Conservation (phyloP, 2,113 vertebrate species). For the Nanorana parkeri region DNA sequence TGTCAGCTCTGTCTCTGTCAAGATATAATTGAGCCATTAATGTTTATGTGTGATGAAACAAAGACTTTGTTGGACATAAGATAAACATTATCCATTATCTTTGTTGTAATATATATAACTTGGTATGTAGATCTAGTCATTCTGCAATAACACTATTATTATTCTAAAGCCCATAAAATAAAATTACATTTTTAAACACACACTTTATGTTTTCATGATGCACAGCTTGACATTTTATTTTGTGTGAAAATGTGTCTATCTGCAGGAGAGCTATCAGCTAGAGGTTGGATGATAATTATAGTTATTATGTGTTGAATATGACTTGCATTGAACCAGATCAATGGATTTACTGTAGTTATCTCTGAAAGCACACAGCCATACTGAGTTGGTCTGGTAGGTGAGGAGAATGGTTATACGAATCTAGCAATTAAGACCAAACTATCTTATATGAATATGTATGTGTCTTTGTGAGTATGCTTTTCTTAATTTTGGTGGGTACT, state of each 20-base stretch:
- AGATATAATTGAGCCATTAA: too few relatives aligned
- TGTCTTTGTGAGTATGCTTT: not conserved
- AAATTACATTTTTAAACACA: not conserved
- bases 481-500: not conserved
- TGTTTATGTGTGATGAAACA: too few relatives aligned
- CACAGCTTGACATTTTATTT: not conserved
- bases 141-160: too few relatives aligned
- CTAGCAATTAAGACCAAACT: conserved; percentile 10
- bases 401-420: conserved; percentile 10
- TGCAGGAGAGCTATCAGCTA: conserved; percentile 21
- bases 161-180: not conserved
- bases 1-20: too few relatives aligned
- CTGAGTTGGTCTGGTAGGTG: not conserved
- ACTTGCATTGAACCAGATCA: conserved; percentile 44
- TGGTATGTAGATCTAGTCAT: too few relatives aligned
- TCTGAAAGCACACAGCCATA: conserved; percentile 29
- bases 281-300: conserved; percentile 37
- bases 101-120: too few relatives aligned
- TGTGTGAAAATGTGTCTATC: conserved; percentile 32
- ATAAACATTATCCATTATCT: too few relatives aligned
- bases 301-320: conserved; percentile 43
- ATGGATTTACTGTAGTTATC: conserved; percentile 50
- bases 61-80: too few relatives aligned
- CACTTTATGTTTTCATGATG: conserved; percentile 4
- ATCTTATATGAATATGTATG: conserved; percentile 10